Evolutionary conservation across 2,888 invertebrate species (phyloP).

Genomic region (Pachycephus smyrnensis): DNA sequence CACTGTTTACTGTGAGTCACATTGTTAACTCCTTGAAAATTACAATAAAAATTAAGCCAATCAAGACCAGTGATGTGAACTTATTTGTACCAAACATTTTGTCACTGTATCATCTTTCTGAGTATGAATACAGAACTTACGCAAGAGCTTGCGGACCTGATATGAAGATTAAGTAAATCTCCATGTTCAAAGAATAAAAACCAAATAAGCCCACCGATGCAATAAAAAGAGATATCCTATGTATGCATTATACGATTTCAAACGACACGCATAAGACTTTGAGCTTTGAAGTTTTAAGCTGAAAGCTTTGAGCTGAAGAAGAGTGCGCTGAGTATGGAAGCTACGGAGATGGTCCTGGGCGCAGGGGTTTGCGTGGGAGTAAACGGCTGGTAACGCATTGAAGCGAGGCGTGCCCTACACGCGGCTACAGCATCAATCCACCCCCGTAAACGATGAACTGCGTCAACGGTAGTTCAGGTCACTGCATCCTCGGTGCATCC

Average conservation of each 20-base stretch:
- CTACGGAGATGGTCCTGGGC: constrained; percentile 14
- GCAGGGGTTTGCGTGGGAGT: constrained; percentile 57
- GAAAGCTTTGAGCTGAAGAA: neutral
- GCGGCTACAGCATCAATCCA: constrained; percentile 64
- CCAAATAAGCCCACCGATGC: neutral
- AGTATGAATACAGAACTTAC: neutral
- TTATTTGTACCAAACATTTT: neutral
- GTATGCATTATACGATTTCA: neutral
- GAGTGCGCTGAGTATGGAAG: constrained; percentile 14
- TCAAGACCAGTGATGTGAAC: neutral
- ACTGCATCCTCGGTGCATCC: neutral
- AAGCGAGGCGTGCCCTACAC: constrained; percentile 64
- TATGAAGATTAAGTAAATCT: neutral
- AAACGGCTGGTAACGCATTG: constrained; percentile 67
- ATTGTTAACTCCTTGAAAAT: neutral
- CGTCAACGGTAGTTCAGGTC: constrained; percentile 47
- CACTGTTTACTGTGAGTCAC: neutral
- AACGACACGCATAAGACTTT: constrained; percentile 11
- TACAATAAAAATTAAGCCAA: neutral
- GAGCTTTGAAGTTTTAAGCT: constrained; percentile 17
- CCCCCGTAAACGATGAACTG: constrained; percentile 62
- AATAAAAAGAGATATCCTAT: neutral
- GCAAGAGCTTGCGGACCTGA: neutral
- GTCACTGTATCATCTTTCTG: neutral
- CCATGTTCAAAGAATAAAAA: neutral